These are phyloP conservation scores for Cyclophora albipunctata DNA, from an alignment of 2,888 invertebrate genomes.

Conservation along the genomic window DNA sequence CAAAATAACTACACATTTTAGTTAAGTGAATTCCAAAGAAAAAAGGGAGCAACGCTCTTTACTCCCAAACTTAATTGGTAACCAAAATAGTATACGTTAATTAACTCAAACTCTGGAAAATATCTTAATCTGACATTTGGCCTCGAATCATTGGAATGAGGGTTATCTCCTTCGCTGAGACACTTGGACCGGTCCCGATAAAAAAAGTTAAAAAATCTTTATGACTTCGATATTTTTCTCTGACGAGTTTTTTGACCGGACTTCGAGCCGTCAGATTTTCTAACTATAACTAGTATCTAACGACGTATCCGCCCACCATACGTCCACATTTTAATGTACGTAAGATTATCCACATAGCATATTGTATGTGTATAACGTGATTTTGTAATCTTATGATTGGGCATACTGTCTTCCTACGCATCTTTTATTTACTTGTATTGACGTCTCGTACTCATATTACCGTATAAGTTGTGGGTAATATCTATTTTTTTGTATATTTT, in stretches of 20 bases:
- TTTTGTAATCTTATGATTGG: slow-evolving; percentile 32
- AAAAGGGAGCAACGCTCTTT: too few relatives aligned
- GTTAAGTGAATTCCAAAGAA: too few relatives aligned
- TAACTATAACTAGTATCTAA: slow-evolving; percentile 40
- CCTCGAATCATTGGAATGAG: slow-evolving; percentile 31
- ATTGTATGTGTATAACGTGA: slow-evolving; percentile 15
- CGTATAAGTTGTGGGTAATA: slow-evolving; percentile 16
- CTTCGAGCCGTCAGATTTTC: slow-evolving; percentile 38
- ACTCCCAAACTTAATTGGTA: slow-evolving; percentile 16
- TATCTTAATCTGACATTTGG: slow-evolving; percentile 21
- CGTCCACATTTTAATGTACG: slow-evolving; percentile 29
- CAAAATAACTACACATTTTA: too few relatives aligned
- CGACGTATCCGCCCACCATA: slow-evolving; percentile 31
- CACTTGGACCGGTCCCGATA: slow-evolving; percentile 29
- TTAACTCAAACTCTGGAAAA: slow-evolving; percentile 17
- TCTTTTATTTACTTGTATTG: slow-evolving; percentile 22
- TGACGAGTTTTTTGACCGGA: slow-evolving; percentile 25
- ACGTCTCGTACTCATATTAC: slow-evolving; percentile 11
- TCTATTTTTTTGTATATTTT: slow-evolving; percentile 8
- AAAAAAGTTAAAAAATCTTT: slow-evolving; percentile 34
- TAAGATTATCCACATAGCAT: slow-evolving; percentile 32
- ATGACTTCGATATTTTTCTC: slow-evolving; percentile 28
- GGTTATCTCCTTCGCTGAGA: slow-evolving; percentile 22
- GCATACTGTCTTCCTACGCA: slow-evolving; percentile 24
- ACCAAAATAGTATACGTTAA: slow-evolving; percentile 12